Base-by-base conservation (phyloP, 2,888 invertebrate species). In the Micoletzkya japonica region DNA sequence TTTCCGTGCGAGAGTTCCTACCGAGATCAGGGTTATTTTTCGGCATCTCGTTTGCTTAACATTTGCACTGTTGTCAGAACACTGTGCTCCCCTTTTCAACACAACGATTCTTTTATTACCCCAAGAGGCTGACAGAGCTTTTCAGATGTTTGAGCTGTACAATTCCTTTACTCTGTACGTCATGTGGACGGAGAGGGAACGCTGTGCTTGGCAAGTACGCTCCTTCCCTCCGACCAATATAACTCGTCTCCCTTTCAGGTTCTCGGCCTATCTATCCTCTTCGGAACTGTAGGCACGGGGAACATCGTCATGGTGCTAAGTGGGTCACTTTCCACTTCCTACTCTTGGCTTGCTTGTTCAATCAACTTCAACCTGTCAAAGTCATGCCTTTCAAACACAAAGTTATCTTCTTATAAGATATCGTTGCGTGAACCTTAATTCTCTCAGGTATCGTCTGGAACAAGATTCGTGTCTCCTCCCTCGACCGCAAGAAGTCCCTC, bases 191-290 rank as follows among this genome's bases (percentile, higher is more conserved):
- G n/a, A 36, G 7, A 34, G 59, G 58, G 28, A 34, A 28, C n/a
- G 28, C 20, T 66, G 63, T 52, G 67, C 58, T n/a, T 74, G 74
- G 74, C 74, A 74, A 70, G 74, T 72, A 14, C 4, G 61, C n/a
- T 24, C 4, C 7, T 1, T 24, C n/a, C 14, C 26, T 32, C 44
- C 37, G 39, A 37, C 14, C 26, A 60, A 60, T 20, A n/a, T 4
- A 26, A 28, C 17, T 39, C n/a, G 50, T 30, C 24, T 37, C 30
- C 24, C 24, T 58, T 59, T 57, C 52, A 74, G 74, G 74, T 74
- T n/a, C 14, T 68, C 24, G 72, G 59, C 3, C 70, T 74, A 4
- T 36, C 59, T 49, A 32, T 68, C 20, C 72, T 74, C 1, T 72
- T 72, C 39, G 44, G 63, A 17, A 32, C 64, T 1, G 72, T 74